phyloP scores from a whole-genome alignment of 64 coral and sea anemone species.

The Actinia tenebrosa region DNA sequence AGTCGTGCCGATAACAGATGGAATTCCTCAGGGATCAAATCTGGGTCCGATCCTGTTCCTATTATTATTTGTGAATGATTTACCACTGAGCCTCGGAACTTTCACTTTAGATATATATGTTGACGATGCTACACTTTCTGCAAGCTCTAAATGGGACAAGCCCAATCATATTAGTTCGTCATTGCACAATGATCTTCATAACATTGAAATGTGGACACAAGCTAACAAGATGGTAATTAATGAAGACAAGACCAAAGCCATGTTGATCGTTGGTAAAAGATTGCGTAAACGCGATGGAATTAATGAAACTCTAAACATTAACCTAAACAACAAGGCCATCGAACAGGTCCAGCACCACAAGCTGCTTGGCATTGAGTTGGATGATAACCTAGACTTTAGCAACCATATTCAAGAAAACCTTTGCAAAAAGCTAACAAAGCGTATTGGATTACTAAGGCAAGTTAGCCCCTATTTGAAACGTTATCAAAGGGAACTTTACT shows the following conservation, averaged over 20 bases:
- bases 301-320: neutral
- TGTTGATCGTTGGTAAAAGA: neutral
- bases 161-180: neutral
- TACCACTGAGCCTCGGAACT: slow-evolving; percentile 28
- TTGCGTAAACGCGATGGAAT: too few species aligned
- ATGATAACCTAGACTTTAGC: too few species aligned
- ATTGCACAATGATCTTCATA: neutral
- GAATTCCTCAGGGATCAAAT: slow-evolving; percentile 18
- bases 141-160: slow-evolving; percentile 24
- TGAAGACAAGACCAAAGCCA: slow-evolving; percentile 5
- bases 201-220: slow-evolving; percentile 11
- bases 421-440: too few species aligned
- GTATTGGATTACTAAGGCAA: too few species aligned
- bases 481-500: slow-evolving; percentile 21
- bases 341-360: neutral
- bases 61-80: slow-evolving; percentile 33
- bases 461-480: slow-evolving; percentile 15
- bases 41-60: slow-evolving; percentile 41
- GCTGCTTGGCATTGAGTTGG: neutral
- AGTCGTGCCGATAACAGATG: neutral
- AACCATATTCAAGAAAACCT: too few species aligned
- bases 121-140: slow-evolving; percentile 42
- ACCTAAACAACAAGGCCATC: neutral
- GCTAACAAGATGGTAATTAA: too few species aligned
- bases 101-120: slow-evolving; percentile 45